A percentile compares a stretch with the other conserved stretches of the same genome.
phyloP scores from a whole-genome alignment of 2,113 vertebrate species.

The Psilopsiagon aurifrons region DNA sequence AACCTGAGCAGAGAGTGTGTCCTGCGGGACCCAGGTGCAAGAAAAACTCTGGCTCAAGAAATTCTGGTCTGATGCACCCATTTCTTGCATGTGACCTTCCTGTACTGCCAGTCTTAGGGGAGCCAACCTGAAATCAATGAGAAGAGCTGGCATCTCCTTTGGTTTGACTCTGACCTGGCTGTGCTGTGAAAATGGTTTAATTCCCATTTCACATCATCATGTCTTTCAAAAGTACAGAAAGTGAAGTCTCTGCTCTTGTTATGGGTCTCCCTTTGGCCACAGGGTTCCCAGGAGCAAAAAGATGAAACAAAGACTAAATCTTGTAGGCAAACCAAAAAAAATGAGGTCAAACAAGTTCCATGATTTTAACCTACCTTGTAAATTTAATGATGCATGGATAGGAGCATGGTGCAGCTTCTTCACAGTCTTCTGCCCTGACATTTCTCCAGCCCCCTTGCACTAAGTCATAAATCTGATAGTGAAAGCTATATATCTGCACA shows the following conservation, averaged over 20 bases:
- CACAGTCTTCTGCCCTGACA: neutral
- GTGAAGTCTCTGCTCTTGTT: neutral
- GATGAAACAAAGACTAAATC: conserved; percentile 11
- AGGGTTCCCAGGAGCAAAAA: neutral
- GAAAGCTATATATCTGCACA: neutral
- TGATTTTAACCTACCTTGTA: conserved; percentile 14
- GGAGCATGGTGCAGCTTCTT: neutral
- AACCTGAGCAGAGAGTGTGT: neutral
- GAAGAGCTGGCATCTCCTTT: conserved; percentile 37
- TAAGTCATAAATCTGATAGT: neutral
- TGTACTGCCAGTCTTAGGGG: neutral
- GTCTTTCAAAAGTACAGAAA: neutral
- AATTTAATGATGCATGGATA: neutral
- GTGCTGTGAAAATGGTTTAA: neutral
- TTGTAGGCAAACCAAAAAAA: conserved; percentile 13
- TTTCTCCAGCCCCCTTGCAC: neutral
- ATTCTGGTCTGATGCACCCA: conserved; percentile 7
- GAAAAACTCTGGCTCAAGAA: conserved; percentile 55
- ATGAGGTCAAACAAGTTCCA: neutral
- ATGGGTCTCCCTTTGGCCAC: neutral
- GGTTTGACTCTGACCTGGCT: conserved; percentile 2
- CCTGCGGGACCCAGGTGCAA: neutral
- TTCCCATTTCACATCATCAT: fast-evolving
- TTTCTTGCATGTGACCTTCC: conserved; percentile 41
- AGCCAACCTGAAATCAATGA: conserved; percentile 30